These are phyloP conservation scores for Thunnus maccoyii DNA, from an alignment of 2,113 vertebrate species.

Conservation along the genomic window DNA sequence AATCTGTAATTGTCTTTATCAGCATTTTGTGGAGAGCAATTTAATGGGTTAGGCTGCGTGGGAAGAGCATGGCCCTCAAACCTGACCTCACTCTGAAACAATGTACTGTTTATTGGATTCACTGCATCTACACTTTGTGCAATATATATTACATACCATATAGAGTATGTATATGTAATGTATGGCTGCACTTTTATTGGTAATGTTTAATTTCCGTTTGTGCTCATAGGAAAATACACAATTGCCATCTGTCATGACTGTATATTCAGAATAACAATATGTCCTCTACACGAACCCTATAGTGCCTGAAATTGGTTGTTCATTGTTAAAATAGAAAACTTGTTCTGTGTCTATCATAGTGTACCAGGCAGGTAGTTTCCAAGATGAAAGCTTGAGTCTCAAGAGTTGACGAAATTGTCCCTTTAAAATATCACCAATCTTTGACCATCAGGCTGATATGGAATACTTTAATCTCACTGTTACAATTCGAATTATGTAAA, in stretches of 20 bases:
- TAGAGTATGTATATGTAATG: conserved; percentile 32
- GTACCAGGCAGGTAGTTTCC: conserved; percentile 23
- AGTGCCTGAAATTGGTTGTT: conserved; percentile 67
- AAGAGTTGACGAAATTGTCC: conserved; percentile 5
- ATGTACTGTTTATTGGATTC: conserved; percentile 46
- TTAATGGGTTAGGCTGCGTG: conserved; percentile 5
- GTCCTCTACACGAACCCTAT: conserved; percentile 56
- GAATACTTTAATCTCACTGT: conserved; percentile 18
- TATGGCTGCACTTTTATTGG: conserved; percentile 58
- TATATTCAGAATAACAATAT: conserved; percentile 33
- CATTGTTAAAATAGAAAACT: conserved; percentile 2
- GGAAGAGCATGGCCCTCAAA: conserved; percentile 28
- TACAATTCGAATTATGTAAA: conserved; percentile 8
- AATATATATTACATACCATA: conserved; percentile 48
- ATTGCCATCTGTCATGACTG: conserved; percentile 19
- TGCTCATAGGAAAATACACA: conserved; percentile 33
- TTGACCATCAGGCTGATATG: not conserved
- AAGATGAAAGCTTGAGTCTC: conserved; percentile 4
- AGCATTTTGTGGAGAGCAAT: conserved; percentile 21
- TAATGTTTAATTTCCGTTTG: conserved; percentile 30
- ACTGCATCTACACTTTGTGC: conserved; percentile 40
- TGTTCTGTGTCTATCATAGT: conserved; percentile 4
- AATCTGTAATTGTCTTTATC: conserved; percentile 32
- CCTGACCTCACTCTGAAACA: conserved; percentile 61
- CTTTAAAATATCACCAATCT: conserved; percentile 25